These are phyloP conservation scores for Bombus fervidus DNA, from an alignment of 1,140 invertebrate genomes.

Conservation along the genomic window DNA sequence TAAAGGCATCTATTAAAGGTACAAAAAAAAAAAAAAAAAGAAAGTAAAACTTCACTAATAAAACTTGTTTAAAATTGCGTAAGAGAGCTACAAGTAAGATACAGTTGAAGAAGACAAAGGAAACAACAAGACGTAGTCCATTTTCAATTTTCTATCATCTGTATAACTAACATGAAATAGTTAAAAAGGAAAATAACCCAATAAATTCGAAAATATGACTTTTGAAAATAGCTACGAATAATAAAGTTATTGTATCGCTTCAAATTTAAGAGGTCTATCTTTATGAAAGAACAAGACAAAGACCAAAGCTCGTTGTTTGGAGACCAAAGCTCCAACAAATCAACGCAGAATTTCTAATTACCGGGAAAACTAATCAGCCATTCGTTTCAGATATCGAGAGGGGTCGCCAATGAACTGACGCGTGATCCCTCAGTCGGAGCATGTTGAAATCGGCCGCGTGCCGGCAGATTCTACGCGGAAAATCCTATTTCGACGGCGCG, in stretches of 20 bases:
- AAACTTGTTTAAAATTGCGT: too few relatives aligned
- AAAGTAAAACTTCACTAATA: too few relatives aligned
- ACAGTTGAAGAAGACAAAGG: too few relatives aligned
- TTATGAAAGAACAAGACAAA: background rate
- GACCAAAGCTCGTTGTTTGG: background rate
- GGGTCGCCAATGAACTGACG: conserved; percentile 51
- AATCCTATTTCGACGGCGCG: conserved; percentile 51
- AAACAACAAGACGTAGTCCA: too few relatives aligned
- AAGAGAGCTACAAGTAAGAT: too few relatives aligned
- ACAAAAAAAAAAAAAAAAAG: too few relatives aligned
- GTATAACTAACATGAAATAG: too few relatives aligned
- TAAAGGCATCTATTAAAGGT: too few relatives aligned
- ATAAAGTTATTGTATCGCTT: background rate
- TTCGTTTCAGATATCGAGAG: conserved; percentile 3
- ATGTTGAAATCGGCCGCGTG: conserved; percentile 44
- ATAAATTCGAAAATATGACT: too few relatives aligned
- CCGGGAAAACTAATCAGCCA: conserved; percentile 34
- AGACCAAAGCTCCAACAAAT: background rate
- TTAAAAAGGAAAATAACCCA: too few relatives aligned
- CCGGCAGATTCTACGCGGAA: conserved; percentile 52
- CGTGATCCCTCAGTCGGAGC: conserved; percentile 35
- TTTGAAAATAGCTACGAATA: too few relatives aligned
- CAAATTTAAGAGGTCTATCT: background rate
- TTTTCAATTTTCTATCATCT: too few relatives aligned
- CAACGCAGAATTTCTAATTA: background rate